phyloP scores from a whole-genome alignment of 2,113 vertebrate species.

The Muscicapa adusta region DNA sequence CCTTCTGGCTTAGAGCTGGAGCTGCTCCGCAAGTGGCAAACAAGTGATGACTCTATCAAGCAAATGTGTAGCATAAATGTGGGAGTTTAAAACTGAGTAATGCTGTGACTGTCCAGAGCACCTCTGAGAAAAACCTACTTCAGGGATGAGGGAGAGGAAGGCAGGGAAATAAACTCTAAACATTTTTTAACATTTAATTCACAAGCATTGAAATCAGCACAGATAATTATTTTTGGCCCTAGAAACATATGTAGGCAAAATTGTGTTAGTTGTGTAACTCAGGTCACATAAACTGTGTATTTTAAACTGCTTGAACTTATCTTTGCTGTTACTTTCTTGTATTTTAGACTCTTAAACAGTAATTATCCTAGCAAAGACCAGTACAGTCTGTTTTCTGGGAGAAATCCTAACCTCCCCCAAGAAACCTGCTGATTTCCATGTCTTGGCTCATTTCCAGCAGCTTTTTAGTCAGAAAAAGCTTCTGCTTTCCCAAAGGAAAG shows the following conservation, averaged over 20 bases:
- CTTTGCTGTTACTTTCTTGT: neutral
- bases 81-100: neutral
- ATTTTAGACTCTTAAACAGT: neutral
- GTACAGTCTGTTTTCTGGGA: neutral
- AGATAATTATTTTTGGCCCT: neutral
- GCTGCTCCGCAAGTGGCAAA: slow-evolving; percentile 52
- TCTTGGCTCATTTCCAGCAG: neutral
- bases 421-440: neutral
- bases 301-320: slow-evolving; percentile 6
- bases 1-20: slow-evolving; percentile 56
- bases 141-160: neutral
- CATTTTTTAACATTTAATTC: neutral
- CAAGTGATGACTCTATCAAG: slow-evolving; percentile 34
- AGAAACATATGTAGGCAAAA: neutral
- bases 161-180: neutral
- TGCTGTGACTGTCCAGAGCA: neutral
- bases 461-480: neutral
- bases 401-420: slow-evolving; percentile 2
- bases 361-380: neutral
- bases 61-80: neutral
- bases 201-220: neutral
- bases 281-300: neutral
- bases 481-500: neutral
- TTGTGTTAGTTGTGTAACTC: slow-evolving; percentile 25
- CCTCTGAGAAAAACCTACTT: neutral